Evolutionary conservation across 2,797 vertebrate genomes (phyloP), one percentile per base, ranked within the genome.

Genomic region (Poecilia gillii): DNA sequence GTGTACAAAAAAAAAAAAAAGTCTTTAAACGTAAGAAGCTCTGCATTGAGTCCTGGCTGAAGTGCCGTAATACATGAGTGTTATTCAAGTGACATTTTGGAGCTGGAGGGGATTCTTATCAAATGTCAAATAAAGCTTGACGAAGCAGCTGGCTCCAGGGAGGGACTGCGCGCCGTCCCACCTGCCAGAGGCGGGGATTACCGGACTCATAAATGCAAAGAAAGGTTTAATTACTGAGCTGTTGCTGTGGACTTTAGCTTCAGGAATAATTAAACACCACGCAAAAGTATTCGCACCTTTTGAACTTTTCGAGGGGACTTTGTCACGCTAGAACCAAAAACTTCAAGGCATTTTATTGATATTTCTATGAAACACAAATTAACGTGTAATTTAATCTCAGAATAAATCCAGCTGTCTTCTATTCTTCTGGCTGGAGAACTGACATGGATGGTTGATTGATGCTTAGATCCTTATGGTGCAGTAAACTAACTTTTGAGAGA

Each of bases 81-180:
- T 39, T 47, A 49, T 47, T 64, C 9, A 53, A 14, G 57, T 70
- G 72, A 53, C 59, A 79, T 55, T 74, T 71, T 66, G 18, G 53
- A 74, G 78, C 62, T 18, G 49, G 57, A 79, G 64, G 55, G 55
- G 62, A 33, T 41, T 75, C 39, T 33, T 25, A 66, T 43, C 18
- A 57, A 70, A 55, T 55, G 47, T 68, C 72, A 79, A 62, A 28
- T 62, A 62, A 13, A 39, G 57, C 33, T 73, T 3, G 59, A 47
- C 2, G 25, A 64, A 4, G 31, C 20, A 28, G 46, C 43, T 39
- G 31, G 31, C 31, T 66, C 68, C n/a, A 43, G 12, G 66, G 66
- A 43, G 20, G 66, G 11, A 41, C 39, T 13, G 66, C 20, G 6
- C 28, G 36, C 13, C 41, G 5, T 28, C n/a, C 11, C 41, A 8